These are phyloP conservation scores for Pollenia labialis DNA, from an alignment of 2,888 invertebrate species.

Conservation along the genomic window DNA sequence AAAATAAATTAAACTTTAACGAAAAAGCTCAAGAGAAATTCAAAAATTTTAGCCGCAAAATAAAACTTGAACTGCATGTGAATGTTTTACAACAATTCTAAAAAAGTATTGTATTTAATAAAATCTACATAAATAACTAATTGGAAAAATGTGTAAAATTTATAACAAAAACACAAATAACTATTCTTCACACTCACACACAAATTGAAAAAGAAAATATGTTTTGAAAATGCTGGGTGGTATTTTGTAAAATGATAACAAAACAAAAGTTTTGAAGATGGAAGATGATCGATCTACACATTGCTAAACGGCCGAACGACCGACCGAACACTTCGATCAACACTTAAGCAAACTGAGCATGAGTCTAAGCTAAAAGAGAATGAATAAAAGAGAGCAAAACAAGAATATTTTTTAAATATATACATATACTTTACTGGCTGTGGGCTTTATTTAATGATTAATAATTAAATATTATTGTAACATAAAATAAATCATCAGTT, in stretches of 20 bases:
- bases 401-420: not conserved
- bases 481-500: slow-evolving; percentile 28
- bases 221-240: not conserved
- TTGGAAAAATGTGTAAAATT: slow-evolving; percentile 7
- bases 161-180: slow-evolving; percentile 25
- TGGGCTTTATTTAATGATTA: slow-evolving; percentile 49
- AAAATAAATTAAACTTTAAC: slow-evolving; percentile 25
- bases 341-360: not conserved
- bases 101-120: not conserved
- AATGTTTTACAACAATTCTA: slow-evolving; percentile 40
- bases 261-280: not conserved
- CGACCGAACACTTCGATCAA: not conserved
- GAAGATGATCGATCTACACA: not conserved
- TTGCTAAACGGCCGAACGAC: not conserved
- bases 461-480: slow-evolving; percentile 6
- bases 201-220: slow-evolving; percentile 5
- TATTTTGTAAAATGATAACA: slow-evolving; percentile 14
- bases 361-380: not conserved
- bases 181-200: slow-evolving; percentile 37
- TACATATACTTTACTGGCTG: slow-evolving; percentile 46
- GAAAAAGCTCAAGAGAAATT: slow-evolving; percentile 52
- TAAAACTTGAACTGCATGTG: slow-evolving; percentile 49
- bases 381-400: not conserved
- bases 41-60: slow-evolving; percentile 59
- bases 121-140: slow-evolving; percentile 35